phyloP scores from a whole-genome alignment of 2,888 invertebrate species.

The Parnassius glacialis region DNA sequence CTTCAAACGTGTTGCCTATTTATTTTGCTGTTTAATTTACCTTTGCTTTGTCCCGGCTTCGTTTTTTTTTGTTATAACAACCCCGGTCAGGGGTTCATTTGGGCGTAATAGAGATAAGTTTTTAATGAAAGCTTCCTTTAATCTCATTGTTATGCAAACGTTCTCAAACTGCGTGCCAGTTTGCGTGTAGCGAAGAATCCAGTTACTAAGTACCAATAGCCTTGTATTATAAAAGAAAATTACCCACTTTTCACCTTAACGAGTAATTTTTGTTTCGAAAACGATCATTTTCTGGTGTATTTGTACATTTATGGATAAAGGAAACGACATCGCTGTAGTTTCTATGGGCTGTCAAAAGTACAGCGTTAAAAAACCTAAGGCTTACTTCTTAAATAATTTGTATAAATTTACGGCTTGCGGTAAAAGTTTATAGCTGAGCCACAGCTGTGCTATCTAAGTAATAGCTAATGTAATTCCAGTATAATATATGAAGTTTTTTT shows the following conservation, averaged over 20 bases:
- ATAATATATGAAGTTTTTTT: too few relatives aligned
- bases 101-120: constrained; percentile 52
- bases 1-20: constrained; percentile 51
- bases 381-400: too few relatives aligned
- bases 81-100: constrained; percentile 40
- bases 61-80: constrained; percentile 53
- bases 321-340: constrained; percentile 2
- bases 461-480: too few relatives aligned
- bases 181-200: constrained; percentile 5
- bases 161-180: constrained; percentile 36
- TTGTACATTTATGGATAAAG: background rate
- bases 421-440: background rate
- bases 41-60: constrained; percentile 47
- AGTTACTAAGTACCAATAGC: constrained; percentile 7
- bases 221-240: constrained; percentile 16
- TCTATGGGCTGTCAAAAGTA: background rate
- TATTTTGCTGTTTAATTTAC: constrained; percentile 61
- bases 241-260: background rate
- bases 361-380: too few relatives aligned
- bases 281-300: background rate
- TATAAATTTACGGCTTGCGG: too few relatives aligned
- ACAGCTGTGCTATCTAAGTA: too few relatives aligned
- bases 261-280: constrained; percentile 9
- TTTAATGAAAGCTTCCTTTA: constrained; percentile 53
- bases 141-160: constrained; percentile 55